Evolutionary conservation across 2,797 vertebrate genomes (phyloP).

Genomic region (Lutjanus argentimaculatus): DNA sequence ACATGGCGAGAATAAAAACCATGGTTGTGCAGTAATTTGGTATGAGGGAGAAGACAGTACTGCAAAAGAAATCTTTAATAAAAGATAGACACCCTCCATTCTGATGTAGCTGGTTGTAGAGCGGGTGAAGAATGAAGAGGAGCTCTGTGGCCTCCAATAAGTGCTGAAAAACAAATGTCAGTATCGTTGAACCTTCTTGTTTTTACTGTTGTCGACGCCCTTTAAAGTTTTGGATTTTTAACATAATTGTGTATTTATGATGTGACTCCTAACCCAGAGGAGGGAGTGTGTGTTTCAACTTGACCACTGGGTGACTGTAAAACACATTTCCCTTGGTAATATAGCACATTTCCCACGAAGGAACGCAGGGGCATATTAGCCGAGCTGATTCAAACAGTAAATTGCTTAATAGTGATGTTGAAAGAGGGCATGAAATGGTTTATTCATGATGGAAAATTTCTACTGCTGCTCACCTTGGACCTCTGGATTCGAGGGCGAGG

Average conservation of each 20-base stretch:
- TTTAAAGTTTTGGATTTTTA: neutral
- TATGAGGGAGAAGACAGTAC: conserved; percentile 12
- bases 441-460: conserved; percentile 62
- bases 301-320: conserved; percentile 8
- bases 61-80: conserved; percentile 45
- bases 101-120: conserved; percentile 16
- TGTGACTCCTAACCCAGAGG: neutral
- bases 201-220: neutral
- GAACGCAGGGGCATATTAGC: conserved; percentile 11
- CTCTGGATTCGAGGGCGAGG: conserved; percentile 29
- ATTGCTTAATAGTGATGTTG: conserved; percentile 40
- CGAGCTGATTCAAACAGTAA: conserved; percentile 33
- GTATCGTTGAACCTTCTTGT: neutral
- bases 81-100: conserved; percentile 26
- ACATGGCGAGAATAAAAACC: conserved; percentile 34
- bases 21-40: conserved; percentile 11
- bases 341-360: neutral
- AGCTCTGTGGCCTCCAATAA: conserved; percentile 1
- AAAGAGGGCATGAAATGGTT: conserved; percentile 46
- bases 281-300: conserved; percentile 2
- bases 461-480: conserved; percentile 59
- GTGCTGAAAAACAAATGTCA: neutral
- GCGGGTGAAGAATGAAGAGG: conserved; percentile 6
- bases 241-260: conserved; percentile 9
- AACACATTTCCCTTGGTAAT: conserved; percentile 14